Percentiles rank a stretch among this genome's conserved stretches.
These are phyloP conservation scores for Hydrotaea cyrtoneurina DNA, from an alignment of 2,888 invertebrate genomes.

Conservation along the genomic window DNA sequence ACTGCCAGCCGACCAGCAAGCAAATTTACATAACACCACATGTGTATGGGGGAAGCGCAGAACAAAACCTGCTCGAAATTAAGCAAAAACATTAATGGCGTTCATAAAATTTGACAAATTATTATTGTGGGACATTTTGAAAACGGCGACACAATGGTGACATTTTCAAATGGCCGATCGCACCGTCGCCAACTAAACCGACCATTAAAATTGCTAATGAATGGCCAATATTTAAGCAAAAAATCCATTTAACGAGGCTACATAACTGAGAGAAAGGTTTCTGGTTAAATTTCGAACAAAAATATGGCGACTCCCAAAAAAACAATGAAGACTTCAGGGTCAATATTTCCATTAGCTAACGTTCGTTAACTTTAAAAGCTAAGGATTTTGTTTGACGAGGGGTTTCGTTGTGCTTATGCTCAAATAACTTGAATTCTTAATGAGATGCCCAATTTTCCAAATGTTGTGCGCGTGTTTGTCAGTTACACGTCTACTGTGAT, in stretches of 20 bases:
- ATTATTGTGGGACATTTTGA: slow-evolving; percentile 50
- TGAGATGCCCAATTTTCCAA: slow-evolving; percentile 23
- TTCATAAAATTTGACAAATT: slow-evolving; percentile 55
- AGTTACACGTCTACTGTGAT: slow-evolving; percentile 41
- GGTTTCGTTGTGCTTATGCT: background rate
- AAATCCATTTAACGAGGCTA: background rate
- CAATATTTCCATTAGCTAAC: slow-evolving; percentile 53
- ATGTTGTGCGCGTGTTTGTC: slow-evolving; percentile 30
- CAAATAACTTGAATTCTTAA: slow-evolving; percentile 27
- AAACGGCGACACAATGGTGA: slow-evolving; percentile 35
- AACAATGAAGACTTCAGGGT: slow-evolving; percentile 45
- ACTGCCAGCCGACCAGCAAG: background rate
- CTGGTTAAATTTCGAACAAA: background rate
- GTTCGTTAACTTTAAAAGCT: slow-evolving; percentile 35
- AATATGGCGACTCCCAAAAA: background rate
- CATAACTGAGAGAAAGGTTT: background rate
- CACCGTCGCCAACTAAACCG: background rate
- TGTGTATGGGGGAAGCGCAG: background rate
- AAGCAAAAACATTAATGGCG: slow-evolving; percentile 56
- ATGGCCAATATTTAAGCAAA: background rate
- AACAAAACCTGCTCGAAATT: slow-evolving; percentile 56
- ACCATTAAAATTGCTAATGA: slow-evolving; percentile 32
- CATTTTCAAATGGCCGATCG: slow-evolving; percentile 24
- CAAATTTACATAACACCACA: slow-evolving; percentile 22
- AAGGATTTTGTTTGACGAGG: slow-evolving; percentile 41